phyloP scores from a whole-genome alignment of 2,113 vertebrate genomes.

The Brienomyrus longianalis region DNA sequence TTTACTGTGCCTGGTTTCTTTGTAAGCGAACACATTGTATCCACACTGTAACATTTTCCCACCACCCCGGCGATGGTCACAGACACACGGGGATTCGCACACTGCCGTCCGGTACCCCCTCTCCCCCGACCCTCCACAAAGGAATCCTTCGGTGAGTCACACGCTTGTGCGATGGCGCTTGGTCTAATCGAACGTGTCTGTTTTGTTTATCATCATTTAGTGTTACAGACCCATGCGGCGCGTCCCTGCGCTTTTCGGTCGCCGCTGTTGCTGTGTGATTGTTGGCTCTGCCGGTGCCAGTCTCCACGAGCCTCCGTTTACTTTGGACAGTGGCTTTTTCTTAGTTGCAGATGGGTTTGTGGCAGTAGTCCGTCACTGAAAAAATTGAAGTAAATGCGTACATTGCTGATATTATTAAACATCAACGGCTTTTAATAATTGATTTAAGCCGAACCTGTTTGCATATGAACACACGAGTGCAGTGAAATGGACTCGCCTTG shows the following conservation, averaged over 20 bases:
- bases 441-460: not conserved
- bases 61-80: not conserved
- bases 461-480: not conserved
- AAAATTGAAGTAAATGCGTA: not conserved
- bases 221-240: not conserved
- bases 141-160: not conserved
- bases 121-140: not conserved
- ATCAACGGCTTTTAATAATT: not conserved
- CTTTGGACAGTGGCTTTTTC: not conserved
- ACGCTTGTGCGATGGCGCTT: not conserved
- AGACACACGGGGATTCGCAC: not conserved
- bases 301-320: not conserved
- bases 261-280: no score
- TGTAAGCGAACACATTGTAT: not conserved
- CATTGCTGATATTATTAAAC: not conserved
- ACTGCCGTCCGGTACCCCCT: not conserved
- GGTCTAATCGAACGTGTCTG: not conserved
- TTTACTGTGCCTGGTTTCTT: not conserved
- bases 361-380: not conserved
- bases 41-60: not conserved
- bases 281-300: not conserved
- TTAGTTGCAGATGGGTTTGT: not conserved
- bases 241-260: not conserved
- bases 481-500: not conserved
- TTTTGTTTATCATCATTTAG: not conserved